Evolutionary conservation across 2,797 vertebrate genomes (phyloP).

Genomic region (Lophius americanus): DNA sequence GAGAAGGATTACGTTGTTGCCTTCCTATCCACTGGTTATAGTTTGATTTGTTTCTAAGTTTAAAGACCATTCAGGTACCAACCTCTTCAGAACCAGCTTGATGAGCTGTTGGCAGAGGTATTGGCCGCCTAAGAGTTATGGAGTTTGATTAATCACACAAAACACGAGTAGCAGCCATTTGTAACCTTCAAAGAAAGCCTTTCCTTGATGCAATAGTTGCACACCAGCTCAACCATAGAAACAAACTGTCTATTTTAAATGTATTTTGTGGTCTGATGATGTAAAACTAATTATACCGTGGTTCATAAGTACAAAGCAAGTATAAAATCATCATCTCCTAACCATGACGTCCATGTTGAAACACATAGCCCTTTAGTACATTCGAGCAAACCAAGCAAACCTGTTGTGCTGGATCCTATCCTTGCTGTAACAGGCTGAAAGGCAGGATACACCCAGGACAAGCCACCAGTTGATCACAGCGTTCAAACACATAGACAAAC

Average conservation of each 20-base stretch:
- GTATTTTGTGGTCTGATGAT: too few relatives aligned
- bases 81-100: conserved; percentile 4
- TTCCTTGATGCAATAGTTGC: background rate
- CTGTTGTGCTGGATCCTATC: background rate
- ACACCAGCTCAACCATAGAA: background rate
- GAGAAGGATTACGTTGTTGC: background rate
- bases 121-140: conserved; percentile 2
- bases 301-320: background rate
- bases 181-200: background rate
- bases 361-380: background rate
- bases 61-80: background rate
- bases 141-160: conserved; percentile 6
- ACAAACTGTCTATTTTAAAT: too few relatives aligned
- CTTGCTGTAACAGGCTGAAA: too few relatives aligned
- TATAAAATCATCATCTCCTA: background rate
- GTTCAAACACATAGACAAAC: too few relatives aligned
- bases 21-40: background rate
- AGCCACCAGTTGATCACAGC: too few relatives aligned
- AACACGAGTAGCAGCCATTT: background rate
- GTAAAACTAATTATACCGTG: too few relatives aligned
- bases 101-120: background rate
- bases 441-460: too few relatives aligned
- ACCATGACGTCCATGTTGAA: too few relatives aligned
- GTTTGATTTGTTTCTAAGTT: background rate
- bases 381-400: background rate